phyloP scores from a whole-genome alignment of 2,888 invertebrate species.

The Metacarcinus magister region DNA sequence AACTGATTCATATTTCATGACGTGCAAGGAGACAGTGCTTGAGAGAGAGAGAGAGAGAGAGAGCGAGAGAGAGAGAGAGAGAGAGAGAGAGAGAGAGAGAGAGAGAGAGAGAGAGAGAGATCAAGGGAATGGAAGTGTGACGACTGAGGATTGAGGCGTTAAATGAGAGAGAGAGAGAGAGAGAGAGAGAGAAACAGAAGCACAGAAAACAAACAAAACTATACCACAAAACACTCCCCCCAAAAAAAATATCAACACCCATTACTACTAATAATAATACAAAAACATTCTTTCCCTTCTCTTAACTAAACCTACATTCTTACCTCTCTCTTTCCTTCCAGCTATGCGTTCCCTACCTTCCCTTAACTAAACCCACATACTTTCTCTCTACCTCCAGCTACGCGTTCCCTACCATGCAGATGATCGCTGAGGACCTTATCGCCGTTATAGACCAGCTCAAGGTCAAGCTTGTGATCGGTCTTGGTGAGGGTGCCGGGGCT shows the following conservation, averaged over 20 bases:
- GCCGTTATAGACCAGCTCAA: slow-evolving; percentile 92
- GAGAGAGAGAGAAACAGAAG: slow-evolving; percentile 46
- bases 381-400: slow-evolving; percentile 87
- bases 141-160: neutral
- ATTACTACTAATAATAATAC: neutral
- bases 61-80: slow-evolving; percentile 21
- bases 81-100: slow-evolving; percentile 51
- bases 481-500: slow-evolving; percentile 95
- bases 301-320: too few species aligned
- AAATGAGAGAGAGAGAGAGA: slow-evolving; percentile 59
- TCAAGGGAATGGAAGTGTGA: slow-evolving; percentile 3
- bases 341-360: neutral
- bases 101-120: slow-evolving; percentile 55
- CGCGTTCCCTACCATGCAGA: slow-evolving; percentile 92
- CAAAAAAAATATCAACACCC: neutral
- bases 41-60: too few species aligned
- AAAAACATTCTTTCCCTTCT: neutral
- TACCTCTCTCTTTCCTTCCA: neutral
- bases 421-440: slow-evolving; percentile 92
- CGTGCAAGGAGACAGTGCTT: neutral
- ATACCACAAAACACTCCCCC: neutral
- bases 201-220: neutral
- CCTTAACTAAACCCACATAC: too few species aligned
- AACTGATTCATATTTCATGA: neutral
- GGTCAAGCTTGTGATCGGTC: slow-evolving; percentile 92